A percentile compares a stretch with the other conserved stretches of the same genome.
These are phyloP conservation scores for Philantomba maxwellii DNA, from an alignment of 2,113 vertebrate genomes.

Conservation along the genomic window DNA sequence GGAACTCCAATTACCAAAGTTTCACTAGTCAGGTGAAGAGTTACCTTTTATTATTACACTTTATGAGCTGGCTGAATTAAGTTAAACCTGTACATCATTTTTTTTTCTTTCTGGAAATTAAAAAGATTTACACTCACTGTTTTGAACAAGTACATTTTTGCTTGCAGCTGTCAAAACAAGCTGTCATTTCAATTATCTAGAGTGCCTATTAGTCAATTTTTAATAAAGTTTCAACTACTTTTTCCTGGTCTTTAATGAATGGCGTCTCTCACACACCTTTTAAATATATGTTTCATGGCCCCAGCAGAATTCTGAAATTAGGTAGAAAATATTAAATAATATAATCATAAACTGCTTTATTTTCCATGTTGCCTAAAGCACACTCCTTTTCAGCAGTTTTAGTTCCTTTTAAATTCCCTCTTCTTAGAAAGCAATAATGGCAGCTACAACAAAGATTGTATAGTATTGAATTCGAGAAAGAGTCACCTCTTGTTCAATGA, in stretches of 20 bases:
- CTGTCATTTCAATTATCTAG: slow-evolving; percentile 83
- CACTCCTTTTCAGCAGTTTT: neutral
- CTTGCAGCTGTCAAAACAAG: slow-evolving; percentile 83
- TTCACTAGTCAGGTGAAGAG: slow-evolving; percentile 54
- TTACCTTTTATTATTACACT: slow-evolving; percentile 58
- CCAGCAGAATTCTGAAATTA: slow-evolving; percentile 73
- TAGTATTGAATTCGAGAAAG: neutral
- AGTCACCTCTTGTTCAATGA: neutral
- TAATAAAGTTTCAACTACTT: slow-evolving; percentile 80
- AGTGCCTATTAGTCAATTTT: slow-evolving; percentile 81
- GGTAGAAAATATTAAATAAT: slow-evolving; percentile 71
- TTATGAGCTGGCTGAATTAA: slow-evolving; percentile 74
- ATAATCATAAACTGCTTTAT: slow-evolving; percentile 69
- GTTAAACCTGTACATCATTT: slow-evolving; percentile 74
- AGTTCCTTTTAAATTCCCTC: neutral
- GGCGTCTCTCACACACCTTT: slow-evolving; percentile 73
- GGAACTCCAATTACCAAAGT: slow-evolving; percentile 71
- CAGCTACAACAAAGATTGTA: neutral
- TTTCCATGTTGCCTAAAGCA: slow-evolving; percentile 45
- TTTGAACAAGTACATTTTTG: slow-evolving; percentile 75
- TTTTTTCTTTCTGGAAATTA: slow-evolving; percentile 69
- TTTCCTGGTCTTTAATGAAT: slow-evolving; percentile 78
- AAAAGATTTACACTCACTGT: slow-evolving; percentile 79
- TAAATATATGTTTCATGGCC: slow-evolving; percentile 73
- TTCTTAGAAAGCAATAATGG: neutral